A percentile compares a stretch with the other conserved stretches of the same genome.
These are phyloP conservation scores for Cheirogaleus medius DNA, from an alignment of 2,113 vertebrate genomes.

Conservation along the genomic window DNA sequence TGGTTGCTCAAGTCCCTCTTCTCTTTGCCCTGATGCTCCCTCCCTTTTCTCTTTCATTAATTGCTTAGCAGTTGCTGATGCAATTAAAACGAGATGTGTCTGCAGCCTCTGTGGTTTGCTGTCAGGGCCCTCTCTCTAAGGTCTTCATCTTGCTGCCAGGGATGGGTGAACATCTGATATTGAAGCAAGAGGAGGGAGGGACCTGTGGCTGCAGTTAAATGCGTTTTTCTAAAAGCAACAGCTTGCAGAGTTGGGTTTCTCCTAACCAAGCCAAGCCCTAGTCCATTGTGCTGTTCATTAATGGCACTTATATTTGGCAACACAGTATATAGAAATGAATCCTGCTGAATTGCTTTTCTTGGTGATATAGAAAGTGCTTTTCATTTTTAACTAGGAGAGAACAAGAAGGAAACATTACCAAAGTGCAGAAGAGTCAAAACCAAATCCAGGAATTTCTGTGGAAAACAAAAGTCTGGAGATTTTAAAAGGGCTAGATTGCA, in stretches of 20 bases:
- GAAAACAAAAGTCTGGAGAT: slow-evolving; percentile 10
- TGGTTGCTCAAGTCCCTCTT: slow-evolving; percentile 55
- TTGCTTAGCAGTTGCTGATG: slow-evolving; percentile 81
- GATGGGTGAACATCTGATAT: slow-evolving; percentile 68
- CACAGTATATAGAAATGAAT: slow-evolving; percentile 2
- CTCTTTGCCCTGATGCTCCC: slow-evolving; percentile 55
- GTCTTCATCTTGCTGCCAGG: slow-evolving; percentile 67
- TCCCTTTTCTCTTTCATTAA: slow-evolving; percentile 70
- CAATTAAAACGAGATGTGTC: slow-evolving; percentile 79
- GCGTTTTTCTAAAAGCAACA: slow-evolving; percentile 11
- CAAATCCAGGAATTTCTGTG: slow-evolving; percentile 8
- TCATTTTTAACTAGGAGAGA: slow-evolving; percentile 50
- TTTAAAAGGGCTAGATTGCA: background rate
- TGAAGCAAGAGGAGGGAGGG: slow-evolving; percentile 31
- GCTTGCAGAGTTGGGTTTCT: slow-evolving; percentile 35
- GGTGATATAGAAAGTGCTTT: slow-evolving; percentile 49
- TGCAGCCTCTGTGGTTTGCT: slow-evolving; percentile 62
- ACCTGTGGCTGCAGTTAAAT: slow-evolving; percentile 58
- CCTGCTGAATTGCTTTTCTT: slow-evolving; percentile 55
- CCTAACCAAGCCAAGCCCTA: background rate
- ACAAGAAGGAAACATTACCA: slow-evolving; percentile 3
- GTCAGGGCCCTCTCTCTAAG: background rate
- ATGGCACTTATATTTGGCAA: slow-evolving; percentile 26
- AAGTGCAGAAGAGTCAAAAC: slow-evolving; percentile 7
- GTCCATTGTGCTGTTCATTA: slow-evolving; percentile 59